These are phyloP conservation scores for Sialis fuliginosa DNA, from an alignment of 2,888 invertebrate genomes.

Conservation along the genomic window DNA sequence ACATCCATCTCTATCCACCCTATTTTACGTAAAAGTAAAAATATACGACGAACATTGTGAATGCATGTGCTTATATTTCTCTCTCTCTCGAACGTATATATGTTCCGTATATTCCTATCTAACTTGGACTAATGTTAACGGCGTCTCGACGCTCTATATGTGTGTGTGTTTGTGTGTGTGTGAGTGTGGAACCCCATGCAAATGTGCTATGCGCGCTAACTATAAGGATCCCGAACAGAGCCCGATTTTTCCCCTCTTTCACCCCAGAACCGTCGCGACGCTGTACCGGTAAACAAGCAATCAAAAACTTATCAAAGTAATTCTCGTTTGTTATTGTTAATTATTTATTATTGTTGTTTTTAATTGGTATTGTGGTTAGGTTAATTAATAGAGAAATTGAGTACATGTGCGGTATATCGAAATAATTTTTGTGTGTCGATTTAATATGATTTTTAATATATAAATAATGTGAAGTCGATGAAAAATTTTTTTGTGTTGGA, in stretches of 20 bases:
- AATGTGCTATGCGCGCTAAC: conserved; percentile 29
- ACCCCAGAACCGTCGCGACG: conserved; percentile 27
- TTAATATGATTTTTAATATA: too few relatives aligned
- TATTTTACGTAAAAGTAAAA: conserved; percentile 6
- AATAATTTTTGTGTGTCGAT: too few relatives aligned
- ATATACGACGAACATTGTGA: conserved; percentile 4
- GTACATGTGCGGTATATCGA: too few relatives aligned
- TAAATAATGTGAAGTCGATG: too few relatives aligned
- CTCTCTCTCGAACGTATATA: not conserved
- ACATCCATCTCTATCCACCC: conserved; percentile 1
- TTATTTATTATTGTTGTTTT: too few relatives aligned
- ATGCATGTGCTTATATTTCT: not conserved
- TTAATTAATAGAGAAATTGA: too few relatives aligned
- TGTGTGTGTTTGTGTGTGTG: too few relatives aligned
- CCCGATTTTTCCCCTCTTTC: conserved; percentile 9
- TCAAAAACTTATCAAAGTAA: too few relatives aligned
- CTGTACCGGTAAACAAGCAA: conserved; percentile 21
- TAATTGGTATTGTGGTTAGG: too few relatives aligned
- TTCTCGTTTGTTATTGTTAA: too few relatives aligned
- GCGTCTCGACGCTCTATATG: conserved; percentile 11
- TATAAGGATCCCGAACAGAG: conserved; percentile 12
- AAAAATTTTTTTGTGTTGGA: too few relatives aligned
- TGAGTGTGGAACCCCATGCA: conserved; percentile 17
- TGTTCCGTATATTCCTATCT: conserved; percentile 8
- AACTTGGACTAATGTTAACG: conserved; percentile 5